phyloP scores from a whole-genome alignment of 2,888 invertebrate genomes.

The Digitonthophagus gazella region DNA sequence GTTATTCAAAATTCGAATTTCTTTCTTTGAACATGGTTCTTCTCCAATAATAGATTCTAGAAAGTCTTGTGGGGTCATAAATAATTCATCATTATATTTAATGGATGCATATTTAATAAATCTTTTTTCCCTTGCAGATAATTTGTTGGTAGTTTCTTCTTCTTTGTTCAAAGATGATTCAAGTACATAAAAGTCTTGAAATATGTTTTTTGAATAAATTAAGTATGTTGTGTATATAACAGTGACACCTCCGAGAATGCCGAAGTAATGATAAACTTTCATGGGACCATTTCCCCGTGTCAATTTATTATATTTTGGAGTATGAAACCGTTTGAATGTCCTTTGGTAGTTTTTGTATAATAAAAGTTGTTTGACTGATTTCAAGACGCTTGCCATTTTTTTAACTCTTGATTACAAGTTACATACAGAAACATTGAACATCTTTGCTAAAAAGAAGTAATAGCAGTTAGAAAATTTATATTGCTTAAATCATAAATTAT shows the following conservation, averaged over 20 bases:
- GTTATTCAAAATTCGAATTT: not conserved
- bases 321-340: no score
- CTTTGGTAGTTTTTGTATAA: no score
- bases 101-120: not conserved
- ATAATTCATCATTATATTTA: not conserved
- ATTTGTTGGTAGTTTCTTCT: no score
- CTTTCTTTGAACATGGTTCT: not conserved
- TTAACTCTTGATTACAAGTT: no score
- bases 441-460: no score
- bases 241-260: not conserved
- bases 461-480: no score
- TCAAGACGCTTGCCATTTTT: no score
- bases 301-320: no score
- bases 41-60: not conserved
- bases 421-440: no score
- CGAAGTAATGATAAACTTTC: not conserved
- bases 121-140: not conserved
- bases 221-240: not conserved
- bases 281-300: not conserved
- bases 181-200: not conserved
- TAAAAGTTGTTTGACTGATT: no score
- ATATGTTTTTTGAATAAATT: not conserved
- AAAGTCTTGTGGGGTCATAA: not conserved
- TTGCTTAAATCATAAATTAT: no score
- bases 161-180: not conserved